Evolutionary conservation across 1,140 invertebrate genomes (phyloP).

Genomic region (Drosophila arizonae): DNA sequence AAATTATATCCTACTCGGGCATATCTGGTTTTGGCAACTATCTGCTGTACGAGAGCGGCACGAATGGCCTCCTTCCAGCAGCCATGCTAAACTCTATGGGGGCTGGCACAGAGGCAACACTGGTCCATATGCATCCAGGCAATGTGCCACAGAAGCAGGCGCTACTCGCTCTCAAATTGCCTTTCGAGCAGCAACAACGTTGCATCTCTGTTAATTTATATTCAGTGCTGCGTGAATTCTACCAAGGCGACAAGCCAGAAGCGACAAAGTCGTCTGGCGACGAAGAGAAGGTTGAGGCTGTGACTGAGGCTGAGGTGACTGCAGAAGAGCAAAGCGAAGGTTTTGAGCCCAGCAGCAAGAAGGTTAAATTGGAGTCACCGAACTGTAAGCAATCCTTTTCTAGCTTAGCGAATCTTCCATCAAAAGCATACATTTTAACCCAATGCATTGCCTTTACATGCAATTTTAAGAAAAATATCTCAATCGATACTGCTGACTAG

Average conservation of each 20-base stretch:
- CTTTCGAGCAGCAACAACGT: slow-evolving; percentile 86
- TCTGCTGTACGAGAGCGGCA: slow-evolving; percentile 94
- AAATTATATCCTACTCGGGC: slow-evolving; percentile 92
- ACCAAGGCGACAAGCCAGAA: slow-evolving; percentile 77
- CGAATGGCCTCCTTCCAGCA: slow-evolving; percentile 91
- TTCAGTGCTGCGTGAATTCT: slow-evolving; percentile 87
- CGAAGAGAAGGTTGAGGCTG: background rate
- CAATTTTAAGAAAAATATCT: no score
- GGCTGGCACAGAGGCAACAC: slow-evolving; percentile 84
- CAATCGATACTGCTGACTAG: no score
- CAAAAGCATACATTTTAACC: no score
- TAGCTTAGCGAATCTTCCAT: background rate
- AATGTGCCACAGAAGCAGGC: slow-evolving; percentile 90
- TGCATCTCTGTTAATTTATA: slow-evolving; percentile 89
- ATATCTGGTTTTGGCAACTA: slow-evolving; percentile 90
- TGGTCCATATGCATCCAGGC: slow-evolving; percentile 91
- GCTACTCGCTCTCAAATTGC: slow-evolving; percentile 90
- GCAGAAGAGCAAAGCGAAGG: slow-evolving; percentile 59
- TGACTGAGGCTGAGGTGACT: background rate
- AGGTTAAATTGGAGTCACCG: slow-evolving; percentile 71
- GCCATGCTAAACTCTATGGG: slow-evolving; percentile 90
- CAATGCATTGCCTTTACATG: no score
- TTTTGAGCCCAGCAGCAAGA: slow-evolving; percentile 61
- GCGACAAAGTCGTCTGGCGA: background rate
- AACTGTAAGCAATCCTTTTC: slow-evolving; percentile 14